Base-by-base conservation (phyloP, 2,113 vertebrate genomes). In the Rhinoderma darwinii region DNA sequence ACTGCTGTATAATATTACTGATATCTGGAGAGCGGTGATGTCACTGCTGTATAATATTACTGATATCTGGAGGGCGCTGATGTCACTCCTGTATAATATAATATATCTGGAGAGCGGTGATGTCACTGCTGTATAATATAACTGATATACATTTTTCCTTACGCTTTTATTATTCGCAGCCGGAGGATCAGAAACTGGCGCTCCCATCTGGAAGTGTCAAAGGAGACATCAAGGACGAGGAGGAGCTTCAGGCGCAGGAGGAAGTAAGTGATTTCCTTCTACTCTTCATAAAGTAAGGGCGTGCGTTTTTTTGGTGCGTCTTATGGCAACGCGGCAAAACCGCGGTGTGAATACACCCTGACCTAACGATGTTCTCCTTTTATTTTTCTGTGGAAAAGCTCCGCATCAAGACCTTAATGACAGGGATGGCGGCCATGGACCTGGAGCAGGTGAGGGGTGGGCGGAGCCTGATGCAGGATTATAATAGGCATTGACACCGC, bases 401-500 rank as follows among this genome's bases (percentile, higher is more conserved):
- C 87, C 91, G 95, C 50, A 97, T 99, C 88, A 96, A 96, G 92
- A 93, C 94, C 0, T 88, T 99, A 90, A 99, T 99, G 97, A 99
- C 95, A 89, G 96, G 92, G 90, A 99, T 99, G 98, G 96, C 96
- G 27, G 96, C 93, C 32, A 98, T 98, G 98, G 96, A 92, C 35
- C 95, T 90, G n/a, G 96, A 96, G 82, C 96, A 98, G 96, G 98
- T 99, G 89, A 90, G 88, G 1, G 20, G 0, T 22, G 22, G 1
- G 18, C n/a, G 11, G 37, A 25, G 10, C 20, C 6, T 70, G 10
- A 22, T n/a, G 5, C 14, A 47, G 5, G 14, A 47, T 12, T 47
- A 14, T 47, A 8, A 47, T 47, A 47, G 6, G 44, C 51, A 56
- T 18, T 6, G 51, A 44, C 43, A 10, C 2, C 43, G 5, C 2